phyloP scores from a whole-genome alignment of 2,797 vertebrate genomes.

The Pseudopleuronectes americanus region DNA sequence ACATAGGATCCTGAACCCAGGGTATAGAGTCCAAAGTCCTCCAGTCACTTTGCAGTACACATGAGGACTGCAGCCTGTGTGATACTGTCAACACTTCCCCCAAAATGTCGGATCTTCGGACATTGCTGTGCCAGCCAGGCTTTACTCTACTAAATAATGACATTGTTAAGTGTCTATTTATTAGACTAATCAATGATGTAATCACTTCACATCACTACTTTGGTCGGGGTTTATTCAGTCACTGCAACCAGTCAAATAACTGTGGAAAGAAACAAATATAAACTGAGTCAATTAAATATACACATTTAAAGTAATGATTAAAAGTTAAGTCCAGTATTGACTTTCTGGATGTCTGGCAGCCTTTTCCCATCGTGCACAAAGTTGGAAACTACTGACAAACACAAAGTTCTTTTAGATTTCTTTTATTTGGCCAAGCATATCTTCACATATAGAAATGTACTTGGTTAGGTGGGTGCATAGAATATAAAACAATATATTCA shows the following conservation, averaged over 20 bases:
- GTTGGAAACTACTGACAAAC: not conserved
- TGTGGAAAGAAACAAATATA: slow-evolving; percentile 39
- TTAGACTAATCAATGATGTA: slow-evolving; percentile 59
- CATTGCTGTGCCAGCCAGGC: slow-evolving; percentile 22
- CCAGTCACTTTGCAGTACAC: slow-evolving; percentile 8
- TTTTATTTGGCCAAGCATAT: no score
- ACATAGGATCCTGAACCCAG: not conserved
- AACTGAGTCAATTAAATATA: slow-evolving; percentile 37
- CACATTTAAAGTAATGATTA: slow-evolving; percentile 38
- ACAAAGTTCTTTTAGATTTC: not conserved
- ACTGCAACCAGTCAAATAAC: slow-evolving; percentile 36
- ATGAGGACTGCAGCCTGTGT: slow-evolving; percentile 32
- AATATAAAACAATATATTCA: no score
- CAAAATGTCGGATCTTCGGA: slow-evolving; percentile 34
- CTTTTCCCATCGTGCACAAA: not conserved
- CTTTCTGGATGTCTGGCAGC: slow-evolving; percentile 5
- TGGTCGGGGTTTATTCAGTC: slow-evolving; percentile 31
- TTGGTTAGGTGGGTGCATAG: no score
- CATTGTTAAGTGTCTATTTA: slow-evolving; percentile 51
- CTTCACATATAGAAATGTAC: no score
- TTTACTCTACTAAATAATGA: slow-evolving; percentile 48
- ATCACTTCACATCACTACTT: slow-evolving; percentile 49
- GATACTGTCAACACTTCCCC: slow-evolving; percentile 26
- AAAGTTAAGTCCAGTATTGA: slow-evolving; percentile 33
- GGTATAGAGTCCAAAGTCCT: not conserved